A percentile compares a stretch with the other conserved stretches of the same genome.
Evolutionary conservation across 2,888 invertebrate species (phyloP).

Genomic region (Aspidiotus rigidus): DNA sequence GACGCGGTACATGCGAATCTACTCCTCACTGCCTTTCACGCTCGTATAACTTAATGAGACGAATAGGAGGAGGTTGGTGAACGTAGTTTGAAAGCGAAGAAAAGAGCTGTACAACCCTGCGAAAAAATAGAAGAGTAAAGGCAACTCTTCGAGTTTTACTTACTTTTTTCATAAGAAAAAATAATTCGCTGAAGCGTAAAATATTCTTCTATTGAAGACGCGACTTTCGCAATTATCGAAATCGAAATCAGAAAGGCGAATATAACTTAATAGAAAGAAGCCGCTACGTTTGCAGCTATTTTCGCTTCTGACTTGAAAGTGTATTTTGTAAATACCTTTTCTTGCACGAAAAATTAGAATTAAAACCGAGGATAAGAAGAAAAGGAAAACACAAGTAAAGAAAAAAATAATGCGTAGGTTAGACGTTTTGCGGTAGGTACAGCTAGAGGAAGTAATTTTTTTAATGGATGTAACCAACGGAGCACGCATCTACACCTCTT

Average conservation of each 20-base stretch:
- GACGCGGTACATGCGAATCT: too few relatives aligned
- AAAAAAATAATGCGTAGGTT: neutral
- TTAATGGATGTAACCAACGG: neutral
- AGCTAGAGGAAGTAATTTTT: neutral
- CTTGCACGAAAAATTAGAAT: neutral
- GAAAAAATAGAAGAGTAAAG: neutral
- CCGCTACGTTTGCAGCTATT: neutral
- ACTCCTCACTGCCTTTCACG: neutral
- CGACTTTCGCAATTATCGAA: conserved; percentile 1
- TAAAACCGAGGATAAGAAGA: neutral
- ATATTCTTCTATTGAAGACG: conserved; percentile 2
- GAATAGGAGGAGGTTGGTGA: neutral
- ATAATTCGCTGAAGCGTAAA: neutral
- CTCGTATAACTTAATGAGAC: neutral
- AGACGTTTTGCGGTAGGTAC: neutral
- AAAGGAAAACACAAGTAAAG: neutral
- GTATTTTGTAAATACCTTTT: neutral
- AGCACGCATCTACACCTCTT: too few relatives aligned
- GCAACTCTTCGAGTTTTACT: neutral
- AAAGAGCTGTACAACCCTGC: too few relatives aligned
- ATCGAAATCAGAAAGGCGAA: neutral
- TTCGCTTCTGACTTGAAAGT: neutral
- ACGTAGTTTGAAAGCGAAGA: neutral
- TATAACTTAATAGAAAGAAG: neutral
- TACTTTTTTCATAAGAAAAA: neutral